Conservation (phyloP, 1,140 invertebrate genomes). For the Drosophila pruinosa region DNA sequence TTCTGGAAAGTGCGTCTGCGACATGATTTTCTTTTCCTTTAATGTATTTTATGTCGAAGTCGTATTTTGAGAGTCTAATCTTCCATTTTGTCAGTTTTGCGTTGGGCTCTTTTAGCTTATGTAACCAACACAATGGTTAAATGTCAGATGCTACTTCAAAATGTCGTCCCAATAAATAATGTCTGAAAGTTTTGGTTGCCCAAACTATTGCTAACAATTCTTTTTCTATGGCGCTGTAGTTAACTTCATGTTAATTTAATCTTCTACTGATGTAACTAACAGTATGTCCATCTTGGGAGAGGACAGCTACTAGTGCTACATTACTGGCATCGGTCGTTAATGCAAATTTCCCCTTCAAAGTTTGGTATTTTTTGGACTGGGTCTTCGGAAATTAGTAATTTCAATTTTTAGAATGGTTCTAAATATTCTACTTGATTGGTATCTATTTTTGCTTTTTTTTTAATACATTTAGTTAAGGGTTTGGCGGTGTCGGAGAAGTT, state of each 20-base stretch:
- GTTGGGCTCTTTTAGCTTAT: too few relatives aligned
- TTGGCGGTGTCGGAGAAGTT: conserved; percentile 24
- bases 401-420: background rate
- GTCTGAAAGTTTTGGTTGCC: too few relatives aligned
- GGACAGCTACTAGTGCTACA: background rate
- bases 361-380: background rate
- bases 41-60: too few relatives aligned
- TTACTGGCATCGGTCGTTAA: background rate
- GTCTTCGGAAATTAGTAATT: background rate
- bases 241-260: background rate
- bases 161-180: too few relatives aligned
- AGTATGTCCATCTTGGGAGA: background rate
- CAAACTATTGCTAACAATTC: background rate
- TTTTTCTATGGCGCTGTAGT: background rate
- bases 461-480: conserved; percentile 47
- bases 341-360: background rate
- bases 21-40: too few relatives aligned
- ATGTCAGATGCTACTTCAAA: too few relatives aligned
- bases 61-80: too few relatives aligned
- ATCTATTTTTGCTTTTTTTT: background rate
- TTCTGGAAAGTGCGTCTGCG: too few relatives aligned
- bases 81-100: too few relatives aligned
- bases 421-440: background rate
- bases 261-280: too few relatives aligned
- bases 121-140: too few relatives aligned